Evolutionary conservation across 1,140 invertebrate species (phyloP).

Genomic region (Drosophila punjabiensis): DNA sequence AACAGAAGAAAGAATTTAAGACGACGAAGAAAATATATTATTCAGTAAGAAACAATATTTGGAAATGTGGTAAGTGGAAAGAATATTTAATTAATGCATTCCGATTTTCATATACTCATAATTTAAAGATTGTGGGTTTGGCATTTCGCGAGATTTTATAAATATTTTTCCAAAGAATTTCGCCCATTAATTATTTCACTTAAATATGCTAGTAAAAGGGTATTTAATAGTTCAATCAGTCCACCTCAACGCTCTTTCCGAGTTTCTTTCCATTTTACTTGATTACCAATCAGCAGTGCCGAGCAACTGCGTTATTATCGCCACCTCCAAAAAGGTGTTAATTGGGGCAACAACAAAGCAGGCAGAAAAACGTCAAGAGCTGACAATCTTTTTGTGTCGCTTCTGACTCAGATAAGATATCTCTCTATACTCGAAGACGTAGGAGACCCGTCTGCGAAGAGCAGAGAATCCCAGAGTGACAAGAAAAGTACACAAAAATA

Average conservation of each 20-base stretch:
- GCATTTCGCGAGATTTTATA: too few species aligned
- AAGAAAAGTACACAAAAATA: constrained; percentile 45
- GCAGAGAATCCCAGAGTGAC: constrained; percentile 34
- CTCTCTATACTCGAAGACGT: constrained; percentile 4
- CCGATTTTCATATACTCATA: too few species aligned
- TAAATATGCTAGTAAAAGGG: not conserved
- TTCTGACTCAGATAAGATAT: constrained; percentile 62
- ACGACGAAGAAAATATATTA: too few species aligned
- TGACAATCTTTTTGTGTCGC: constrained; percentile 44
- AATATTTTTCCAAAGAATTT: too few species aligned
- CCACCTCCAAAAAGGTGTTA: constrained; percentile 72
- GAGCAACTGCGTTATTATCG: constrained; percentile 72
- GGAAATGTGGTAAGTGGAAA: too few species aligned
- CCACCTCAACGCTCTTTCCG: not conserved
- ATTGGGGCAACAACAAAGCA: constrained; percentile 63
- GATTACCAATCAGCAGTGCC: constrained; percentile 56
- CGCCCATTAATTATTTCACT: not conserved
- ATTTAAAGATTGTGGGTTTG: too few species aligned
- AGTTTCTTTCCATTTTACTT: constrained; percentile 26
- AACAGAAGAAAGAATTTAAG: too few species aligned
- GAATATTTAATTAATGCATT: too few species aligned
- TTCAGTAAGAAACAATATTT: too few species aligned
- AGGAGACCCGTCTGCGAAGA: constrained; percentile 27
- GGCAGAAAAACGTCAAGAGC: constrained; percentile 31
- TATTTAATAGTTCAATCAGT: not conserved